Percentiles rank a stretch among this genome's conserved stretches.
Evolutionary conservation across 2,797 vertebrate genomes (phyloP).

Genomic region (Tiaroga cobitis): DNA sequence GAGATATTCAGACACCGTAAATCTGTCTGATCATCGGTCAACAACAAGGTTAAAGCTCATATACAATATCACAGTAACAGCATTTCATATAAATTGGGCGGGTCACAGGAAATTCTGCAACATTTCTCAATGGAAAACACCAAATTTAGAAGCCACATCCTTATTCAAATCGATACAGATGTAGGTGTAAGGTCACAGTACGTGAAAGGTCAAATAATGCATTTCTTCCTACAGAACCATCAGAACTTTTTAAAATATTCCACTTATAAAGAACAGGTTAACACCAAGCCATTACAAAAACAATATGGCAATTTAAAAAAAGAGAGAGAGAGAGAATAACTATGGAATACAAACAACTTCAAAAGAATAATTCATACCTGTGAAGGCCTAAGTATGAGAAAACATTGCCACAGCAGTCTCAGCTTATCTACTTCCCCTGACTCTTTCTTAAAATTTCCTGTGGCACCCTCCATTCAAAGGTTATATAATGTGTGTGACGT

Average conservation of each 20-base stretch:
- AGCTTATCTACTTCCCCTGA: conserved; percentile 37
- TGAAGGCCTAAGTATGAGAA: neutral
- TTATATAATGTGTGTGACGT: conserved; percentile 9
- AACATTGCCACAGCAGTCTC: neutral
- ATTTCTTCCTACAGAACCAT: neutral
- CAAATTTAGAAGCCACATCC: neutral
- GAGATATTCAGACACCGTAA: conserved; percentile 19
- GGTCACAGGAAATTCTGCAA: conserved; percentile 5
- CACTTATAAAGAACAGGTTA: neutral
- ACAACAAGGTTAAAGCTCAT: conserved; percentile 37
- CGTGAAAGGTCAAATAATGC: neutral
- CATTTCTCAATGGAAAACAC: neutral
- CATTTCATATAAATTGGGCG: neutral
- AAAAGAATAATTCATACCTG: neutral
- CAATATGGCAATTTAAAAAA: neutral
- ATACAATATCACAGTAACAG: conserved; percentile 7
- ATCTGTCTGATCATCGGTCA: conserved; percentile 19
- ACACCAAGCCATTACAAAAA: neutral
- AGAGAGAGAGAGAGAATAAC: neutral
- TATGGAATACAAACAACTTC: neutral
- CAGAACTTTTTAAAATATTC: neutral
- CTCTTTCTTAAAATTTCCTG: conserved; percentile 19
- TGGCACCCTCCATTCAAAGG: conserved; percentile 32
- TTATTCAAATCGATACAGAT: neutral
- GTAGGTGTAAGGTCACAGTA: conserved; percentile 10